Conservation (phyloP, 2,888 invertebrate species). For the Microplitis deprimator region DNA sequence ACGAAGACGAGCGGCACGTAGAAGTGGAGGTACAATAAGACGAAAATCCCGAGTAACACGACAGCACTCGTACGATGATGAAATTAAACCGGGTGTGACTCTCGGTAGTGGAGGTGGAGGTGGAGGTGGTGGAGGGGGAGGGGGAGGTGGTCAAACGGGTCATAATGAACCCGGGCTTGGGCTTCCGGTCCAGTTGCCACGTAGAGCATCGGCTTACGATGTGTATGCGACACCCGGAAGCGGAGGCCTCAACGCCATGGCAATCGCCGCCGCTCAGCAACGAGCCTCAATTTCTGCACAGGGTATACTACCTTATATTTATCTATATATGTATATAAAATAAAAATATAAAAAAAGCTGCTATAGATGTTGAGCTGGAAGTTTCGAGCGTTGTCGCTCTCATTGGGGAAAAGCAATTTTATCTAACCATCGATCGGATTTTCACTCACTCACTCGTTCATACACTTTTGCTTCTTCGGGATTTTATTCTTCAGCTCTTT, state of each 20-base stretch:
- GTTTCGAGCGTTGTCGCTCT: neutral
- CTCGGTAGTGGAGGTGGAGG: constrained; percentile 55
- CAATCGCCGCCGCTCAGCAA: constrained; percentile 66
- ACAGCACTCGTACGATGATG: constrained; percentile 90
- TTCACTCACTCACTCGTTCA: neutral
- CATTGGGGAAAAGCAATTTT: constrained; percentile 31
- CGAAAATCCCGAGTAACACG: constrained; percentile 78
- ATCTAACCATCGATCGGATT: constrained; percentile 28
- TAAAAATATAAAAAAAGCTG: too few species aligned
- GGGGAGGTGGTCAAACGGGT: constrained; percentile 52
- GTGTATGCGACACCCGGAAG: constrained; percentile 80
- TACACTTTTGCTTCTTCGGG: neutral
- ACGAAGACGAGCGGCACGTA: constrained; percentile 62
- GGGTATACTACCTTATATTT: constrained; percentile 50
- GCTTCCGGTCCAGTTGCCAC: constrained; percentile 82
- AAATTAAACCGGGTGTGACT: constrained; percentile 73
- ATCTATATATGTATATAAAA: neutral
- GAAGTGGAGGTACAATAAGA: constrained; percentile 65
- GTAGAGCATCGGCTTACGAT: constrained; percentile 88
- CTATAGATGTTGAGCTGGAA: neutral
- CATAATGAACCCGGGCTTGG: constrained; percentile 75
- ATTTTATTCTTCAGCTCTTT: neutral
- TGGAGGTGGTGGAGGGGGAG: constrained; percentile 52
- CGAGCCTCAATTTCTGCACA: constrained; percentile 66
- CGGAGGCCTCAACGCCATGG: constrained; percentile 66